Conservation (phyloP, 2,888 invertebrate genomes). For the Hedychridium roseum region DNA sequence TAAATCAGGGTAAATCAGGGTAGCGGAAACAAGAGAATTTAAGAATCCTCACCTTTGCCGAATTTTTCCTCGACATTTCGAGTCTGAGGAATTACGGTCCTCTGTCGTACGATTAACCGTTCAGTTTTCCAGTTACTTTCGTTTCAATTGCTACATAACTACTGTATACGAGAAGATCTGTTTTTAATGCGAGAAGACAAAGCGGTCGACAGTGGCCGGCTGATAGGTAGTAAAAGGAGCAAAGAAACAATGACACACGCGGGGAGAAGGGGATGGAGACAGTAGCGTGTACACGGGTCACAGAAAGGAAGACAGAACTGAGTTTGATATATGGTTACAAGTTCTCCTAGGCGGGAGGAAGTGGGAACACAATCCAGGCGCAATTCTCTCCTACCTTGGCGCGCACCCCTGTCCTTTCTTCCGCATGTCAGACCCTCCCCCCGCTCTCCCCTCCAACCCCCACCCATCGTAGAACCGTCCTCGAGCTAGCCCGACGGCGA, state of each 20-base stretch:
- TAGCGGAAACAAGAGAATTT: too few relatives aligned
- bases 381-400: conserved; percentile 35
- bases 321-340: conserved; percentile 51
- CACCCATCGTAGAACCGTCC: conserved; percentile 1
- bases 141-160: too few relatives aligned
- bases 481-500: conserved; percentile 6
- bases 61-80: too few relatives aligned
- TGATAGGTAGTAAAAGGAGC: not conserved
- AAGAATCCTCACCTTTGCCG: too few relatives aligned
- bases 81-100: too few relatives aligned
- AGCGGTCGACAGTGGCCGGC: conserved; percentile 1
- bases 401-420: conserved; percentile 11
- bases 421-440: conserved; percentile 7
- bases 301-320: conserved; percentile 46
- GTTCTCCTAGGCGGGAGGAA: conserved; percentile 42
- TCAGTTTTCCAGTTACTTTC: too few relatives aligned
- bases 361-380: conserved; percentile 46
- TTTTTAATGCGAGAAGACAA: not conserved
- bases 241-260: not conserved
- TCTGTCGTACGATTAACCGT: too few relatives aligned
- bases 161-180: too few relatives aligned
- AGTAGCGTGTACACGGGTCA: conserved; percentile 33
- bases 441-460: not conserved
- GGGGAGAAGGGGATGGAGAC: conserved; percentile 28
- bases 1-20: too few relatives aligned